Evolutionary conservation across 2,797 vertebrate genomes (phyloP).

Genomic region (Heliangelus exortis): DNA sequence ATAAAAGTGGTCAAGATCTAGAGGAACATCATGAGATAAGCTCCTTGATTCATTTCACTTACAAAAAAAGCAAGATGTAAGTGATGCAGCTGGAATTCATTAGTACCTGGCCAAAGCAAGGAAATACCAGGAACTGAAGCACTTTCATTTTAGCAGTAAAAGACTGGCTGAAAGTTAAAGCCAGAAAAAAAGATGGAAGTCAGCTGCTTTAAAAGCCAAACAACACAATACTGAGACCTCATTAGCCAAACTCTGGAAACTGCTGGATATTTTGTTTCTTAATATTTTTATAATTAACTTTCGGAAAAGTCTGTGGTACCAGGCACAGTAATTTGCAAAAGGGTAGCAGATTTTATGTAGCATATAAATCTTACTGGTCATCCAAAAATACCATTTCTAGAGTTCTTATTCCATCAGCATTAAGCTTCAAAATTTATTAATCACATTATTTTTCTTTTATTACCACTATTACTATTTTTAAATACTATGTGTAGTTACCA

Average conservation of each 20-base stretch:
- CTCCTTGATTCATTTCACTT: background rate
- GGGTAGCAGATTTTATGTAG: background rate
- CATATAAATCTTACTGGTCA: background rate
- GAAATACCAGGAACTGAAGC: background rate
- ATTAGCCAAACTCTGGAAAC: background rate
- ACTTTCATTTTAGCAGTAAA: background rate
- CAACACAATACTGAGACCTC: background rate
- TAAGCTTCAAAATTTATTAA: background rate
- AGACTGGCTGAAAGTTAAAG: background rate
- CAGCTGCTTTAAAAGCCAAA: background rate
- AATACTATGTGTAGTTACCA: rapidly evolving
- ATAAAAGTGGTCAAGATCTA: background rate
- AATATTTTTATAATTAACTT: background rate
- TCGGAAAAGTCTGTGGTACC: background rate
- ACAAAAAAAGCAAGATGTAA: background rate
- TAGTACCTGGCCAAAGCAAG: background rate
- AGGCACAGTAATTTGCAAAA: background rate
- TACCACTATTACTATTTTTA: background rate
- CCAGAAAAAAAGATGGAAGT: background rate
- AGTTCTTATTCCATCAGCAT: background rate
- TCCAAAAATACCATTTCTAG: background rate
- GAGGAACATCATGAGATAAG: background rate
- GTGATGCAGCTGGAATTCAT: background rate
- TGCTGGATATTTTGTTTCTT: background rate
- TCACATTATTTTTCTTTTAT: background rate